Evolutionary conservation across 2,797 vertebrate genomes (phyloP).

Genomic region (Cottoperca gobio): DNA sequence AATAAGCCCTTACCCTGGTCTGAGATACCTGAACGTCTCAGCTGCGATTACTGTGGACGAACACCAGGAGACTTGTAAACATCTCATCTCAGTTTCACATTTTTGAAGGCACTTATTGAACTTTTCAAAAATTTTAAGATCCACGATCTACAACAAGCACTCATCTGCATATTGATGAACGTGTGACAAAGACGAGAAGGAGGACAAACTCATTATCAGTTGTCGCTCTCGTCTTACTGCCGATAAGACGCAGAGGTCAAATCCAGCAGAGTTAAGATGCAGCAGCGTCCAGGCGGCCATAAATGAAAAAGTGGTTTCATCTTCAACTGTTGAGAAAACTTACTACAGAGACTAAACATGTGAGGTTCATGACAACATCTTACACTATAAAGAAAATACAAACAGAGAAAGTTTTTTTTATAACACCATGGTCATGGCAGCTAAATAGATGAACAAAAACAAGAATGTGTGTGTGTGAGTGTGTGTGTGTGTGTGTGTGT

Average conservation of each 20-base stretch:
- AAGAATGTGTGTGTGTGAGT: neutral
- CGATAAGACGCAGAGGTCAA: neutral
- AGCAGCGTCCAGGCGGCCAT: neutral
- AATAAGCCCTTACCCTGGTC: no score
- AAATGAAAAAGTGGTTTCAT: slow-evolving; percentile 26
- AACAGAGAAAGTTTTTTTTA: no score
- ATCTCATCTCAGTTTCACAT: neutral
- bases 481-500: neutral
- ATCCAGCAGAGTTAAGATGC: slow-evolving; percentile 15
- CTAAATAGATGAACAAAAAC: no score
- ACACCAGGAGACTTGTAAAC: neutral
- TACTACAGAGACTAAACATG: neutral
- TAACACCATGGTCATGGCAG: no score
- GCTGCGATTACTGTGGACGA: neutral
- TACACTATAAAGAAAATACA: no score
- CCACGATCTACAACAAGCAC: neutral
- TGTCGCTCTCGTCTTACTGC: neutral
- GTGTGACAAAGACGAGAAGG: neutral
- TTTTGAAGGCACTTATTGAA: neutral
- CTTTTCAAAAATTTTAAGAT: neutral
- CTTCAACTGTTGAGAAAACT: neutral
- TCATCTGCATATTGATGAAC: neutral
- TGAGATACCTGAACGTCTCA: neutral
- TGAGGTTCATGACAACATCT: neutral
- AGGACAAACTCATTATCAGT: slow-evolving; percentile 24